Base-by-base conservation (phyloP, 2,888 invertebrate genomes). In the Drosophila kambysellisi region DNA sequence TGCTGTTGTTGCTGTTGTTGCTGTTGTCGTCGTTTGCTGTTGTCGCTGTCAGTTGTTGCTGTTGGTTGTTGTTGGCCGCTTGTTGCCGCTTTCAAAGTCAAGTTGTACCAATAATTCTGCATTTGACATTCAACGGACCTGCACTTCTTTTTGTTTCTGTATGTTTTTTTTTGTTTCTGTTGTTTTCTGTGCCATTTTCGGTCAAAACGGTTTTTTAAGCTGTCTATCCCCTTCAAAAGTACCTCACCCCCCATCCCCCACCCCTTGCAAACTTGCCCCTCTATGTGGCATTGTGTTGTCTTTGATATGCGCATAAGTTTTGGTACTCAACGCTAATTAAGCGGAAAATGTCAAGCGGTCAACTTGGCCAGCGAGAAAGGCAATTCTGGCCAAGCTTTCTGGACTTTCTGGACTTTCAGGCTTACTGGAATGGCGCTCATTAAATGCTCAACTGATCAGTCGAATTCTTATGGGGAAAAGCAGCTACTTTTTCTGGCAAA, bases 61-160 rank as follows among this genome's bases (percentile, higher is more conserved):
- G 79, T 68, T 61, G 81, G 52, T 67, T 50, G 70, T 58, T 71
- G 81, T 70, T 83, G 76, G 84, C 76, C 74, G 76, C 75, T 87
- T 82, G 82, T 87, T 74, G 78, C 70, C 52, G 70, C 59, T 74
- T 70, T 79, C 56, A 79, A 70, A 82, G 84, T 82, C 84, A 78
- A 82, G 79, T 84, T 87, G 84, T 87, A 81, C 76, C 89, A 88
- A 88, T 89, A 88, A 84, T 88, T 88, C 87, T 84, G 83, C 82
- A 86, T 88, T 89, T 89, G 87, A 88, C 87, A 88, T 84, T 88
- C 88, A 79, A 82, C 74, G 81, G 76, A 57, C 56, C 63, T 62
- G 72, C 64, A 63, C 68, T 59, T 74, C 30, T 72, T 71, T 63
- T 71, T 39, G 15, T 37, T 37, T 37, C 0, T 72, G 46, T 58